Base-by-base conservation (phyloP, 2,113 vertebrate genomes). In the Chinchilla lanigera region DNA sequence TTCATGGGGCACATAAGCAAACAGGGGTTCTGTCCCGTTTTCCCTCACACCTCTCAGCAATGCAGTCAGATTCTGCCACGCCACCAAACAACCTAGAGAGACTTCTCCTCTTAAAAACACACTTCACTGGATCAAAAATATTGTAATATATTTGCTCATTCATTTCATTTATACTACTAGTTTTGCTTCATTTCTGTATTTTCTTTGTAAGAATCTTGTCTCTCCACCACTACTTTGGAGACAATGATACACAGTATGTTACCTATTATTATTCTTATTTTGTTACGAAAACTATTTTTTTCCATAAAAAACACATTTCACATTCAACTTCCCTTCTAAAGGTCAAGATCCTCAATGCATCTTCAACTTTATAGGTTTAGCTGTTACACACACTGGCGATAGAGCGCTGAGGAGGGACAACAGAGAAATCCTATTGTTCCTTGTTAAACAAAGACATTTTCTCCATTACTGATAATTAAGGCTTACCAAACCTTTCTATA, bases 381-480 rank as follows among this genome's bases (percentile, higher is more conserved):
- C 44, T 81, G 44, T 86, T 81, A 83, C 86, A 52, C 77, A 89
- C 11, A 88, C 80, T 69, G 65, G 38, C 50, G 93, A 50, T 35
- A 54, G 86, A 83, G 82, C 33, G 9, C 0, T 90, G 73, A 89
- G 16, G 33, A 95, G 44, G 19, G 86, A 54, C 58, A 58, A 54
- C 61, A 63, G 0, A 47, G 41, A 84, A 69, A 65, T 61, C 35
- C 90, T 78, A 61, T 54, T 82, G 89, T 78, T 94, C 44, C 60
- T 83, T 38, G 50, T 77, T 85, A 93, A 86, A 81, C 38, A 89
- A 86, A 80, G 71, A 80, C 35, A 63, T 50, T 95, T 96, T 75
- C 91, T 96, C 75, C 35, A 47, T 69, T 11, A 50, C 14, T 78
- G 82, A 71, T 60, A 86, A 93, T 63, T 73, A 87, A 84, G 63